Base-by-base conservation (phyloP, 2,888 invertebrate genomes). In the Disparrhopalites patrizii region DNA sequence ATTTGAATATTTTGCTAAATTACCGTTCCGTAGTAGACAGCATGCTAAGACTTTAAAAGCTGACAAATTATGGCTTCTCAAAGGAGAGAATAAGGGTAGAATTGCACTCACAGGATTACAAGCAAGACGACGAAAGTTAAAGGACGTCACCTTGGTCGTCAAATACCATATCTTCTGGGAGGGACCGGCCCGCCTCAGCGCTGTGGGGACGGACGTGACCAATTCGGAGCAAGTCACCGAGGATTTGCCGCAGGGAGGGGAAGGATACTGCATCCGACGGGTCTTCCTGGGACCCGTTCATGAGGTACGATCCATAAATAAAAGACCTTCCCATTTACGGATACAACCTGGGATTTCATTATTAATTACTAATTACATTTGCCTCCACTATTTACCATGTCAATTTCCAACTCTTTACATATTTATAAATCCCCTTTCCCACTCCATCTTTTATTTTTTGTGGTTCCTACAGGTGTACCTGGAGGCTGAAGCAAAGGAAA, bases 201-300 rank as follows among this genome's bases (percentile, higher is more conserved):
- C 52, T 30, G 65, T 57, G 20, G 70, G 71, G 30, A 60, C 63
- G 20, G 70, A 67, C 36, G 38, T 62, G 15, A 68, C 65, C 47
- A 70, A 65, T 8, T 5, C 3, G n/a, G 73, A 73, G 61, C 61
- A 70, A 56, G 68, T 70, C n/a, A 68, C 62, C 3, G 68, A 66
- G 5, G 66, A 69, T 27, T 31, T 73, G 30, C 63, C 70, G 1
- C 71, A 70, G 47, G 66, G 68, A 60, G 73, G 70, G n/a, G 68
- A 69, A 1, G 62, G 70, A 18, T 70, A 69, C 33, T 73, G 70
- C 55, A 68, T 70, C 3, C 67, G 67, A 43, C 61, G 68, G 0
- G 36, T 73, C 20, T 72, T 70, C 40, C 65, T 73, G 15, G 73
- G 73, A 25, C 66, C 68, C 25, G 72, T 71, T 50, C 62, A 73